A percentile compares a stretch with the other conserved stretches of the same genome.
Conservation (phyloP, 2,888 invertebrate genomes). For the Agriopis aurantiaria region DNA sequence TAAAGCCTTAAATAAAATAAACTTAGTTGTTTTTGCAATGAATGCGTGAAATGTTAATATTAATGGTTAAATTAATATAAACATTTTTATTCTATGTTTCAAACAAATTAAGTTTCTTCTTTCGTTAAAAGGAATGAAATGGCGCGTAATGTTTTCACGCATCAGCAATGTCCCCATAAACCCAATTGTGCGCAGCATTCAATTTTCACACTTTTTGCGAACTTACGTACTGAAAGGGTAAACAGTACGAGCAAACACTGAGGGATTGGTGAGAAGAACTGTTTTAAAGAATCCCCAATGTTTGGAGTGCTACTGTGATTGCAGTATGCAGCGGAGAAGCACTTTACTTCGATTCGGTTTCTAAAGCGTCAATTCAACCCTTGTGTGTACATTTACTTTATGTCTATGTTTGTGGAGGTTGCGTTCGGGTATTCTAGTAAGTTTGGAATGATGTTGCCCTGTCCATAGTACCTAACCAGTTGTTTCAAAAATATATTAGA, state of each 20-base stretch:
- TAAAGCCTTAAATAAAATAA: no score
- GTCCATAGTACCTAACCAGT: neutral
- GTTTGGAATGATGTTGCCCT: neutral
- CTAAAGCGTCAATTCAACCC: conserved; percentile 44
- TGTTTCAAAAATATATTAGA: neutral
- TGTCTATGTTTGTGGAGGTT: conserved; percentile 22
- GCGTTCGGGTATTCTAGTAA: conserved; percentile 13
- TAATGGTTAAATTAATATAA: no score
- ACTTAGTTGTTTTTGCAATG: neutral
- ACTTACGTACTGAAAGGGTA: conserved; percentile 25
- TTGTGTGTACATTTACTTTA: conserved; percentile 43
- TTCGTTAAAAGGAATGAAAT: neutral
- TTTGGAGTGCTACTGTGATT: conserved; percentile 57
- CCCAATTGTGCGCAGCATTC: conserved; percentile 10
- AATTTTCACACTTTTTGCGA: conserved; percentile 9
- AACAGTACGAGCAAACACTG: conserved; percentile 37
- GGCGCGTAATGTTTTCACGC: conserved; percentile 8
- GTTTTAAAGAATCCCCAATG: conserved; percentile 57
- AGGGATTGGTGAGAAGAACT: conserved; percentile 49
- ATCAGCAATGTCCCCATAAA: conserved; percentile 13
- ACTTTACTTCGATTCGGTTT: conserved; percentile 48
- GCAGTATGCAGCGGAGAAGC: conserved; percentile 53
- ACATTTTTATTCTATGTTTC: neutral
- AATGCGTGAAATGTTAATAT: no score
- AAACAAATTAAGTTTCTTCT: conserved; percentile 6